Evolutionary conservation across 2,113 vertebrate genomes (phyloP).

Genomic region (Rhinoptilus africanus): DNA sequence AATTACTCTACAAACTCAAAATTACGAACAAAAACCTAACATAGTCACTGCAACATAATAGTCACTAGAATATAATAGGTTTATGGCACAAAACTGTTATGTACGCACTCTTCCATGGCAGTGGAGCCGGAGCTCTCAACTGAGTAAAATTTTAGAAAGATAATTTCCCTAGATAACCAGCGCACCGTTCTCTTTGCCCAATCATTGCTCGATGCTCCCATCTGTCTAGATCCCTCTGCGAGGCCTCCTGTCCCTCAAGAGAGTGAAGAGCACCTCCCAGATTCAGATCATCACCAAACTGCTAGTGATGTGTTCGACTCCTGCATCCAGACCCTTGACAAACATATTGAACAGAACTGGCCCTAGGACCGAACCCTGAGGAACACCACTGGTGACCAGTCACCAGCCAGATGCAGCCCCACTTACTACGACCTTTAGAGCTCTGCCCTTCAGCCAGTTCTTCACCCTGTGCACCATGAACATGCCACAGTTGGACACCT

Average conservation of each 20-base stretch:
- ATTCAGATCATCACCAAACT: neutral
- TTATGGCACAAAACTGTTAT: neutral
- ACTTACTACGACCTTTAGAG: neutral
- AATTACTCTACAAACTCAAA: neutral
- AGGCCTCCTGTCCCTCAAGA: neutral
- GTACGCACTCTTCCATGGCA: neutral
- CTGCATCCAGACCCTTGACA: neutral
- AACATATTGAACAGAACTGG: neutral
- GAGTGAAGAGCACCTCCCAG: neutral
- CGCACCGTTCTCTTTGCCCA: neutral
- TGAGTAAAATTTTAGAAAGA: neutral
- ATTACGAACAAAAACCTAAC: neutral
- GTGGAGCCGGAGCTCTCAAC: neutral
- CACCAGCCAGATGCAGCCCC: neutral
- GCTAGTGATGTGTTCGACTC: neutral
- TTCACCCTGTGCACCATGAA: neutral
- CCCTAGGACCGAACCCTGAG: neutral
- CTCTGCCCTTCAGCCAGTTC: neutral
- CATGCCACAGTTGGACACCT: neutral
- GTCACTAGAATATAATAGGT: neutral
- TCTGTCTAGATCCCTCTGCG: neutral
- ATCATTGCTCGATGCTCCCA: neutral
- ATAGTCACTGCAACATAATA: neutral
- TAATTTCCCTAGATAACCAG: neutral
- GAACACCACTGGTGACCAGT: neutral